Base-by-base conservation (phyloP, 2,113 vertebrate genomes). In the Apeltes quadracus region DNA sequence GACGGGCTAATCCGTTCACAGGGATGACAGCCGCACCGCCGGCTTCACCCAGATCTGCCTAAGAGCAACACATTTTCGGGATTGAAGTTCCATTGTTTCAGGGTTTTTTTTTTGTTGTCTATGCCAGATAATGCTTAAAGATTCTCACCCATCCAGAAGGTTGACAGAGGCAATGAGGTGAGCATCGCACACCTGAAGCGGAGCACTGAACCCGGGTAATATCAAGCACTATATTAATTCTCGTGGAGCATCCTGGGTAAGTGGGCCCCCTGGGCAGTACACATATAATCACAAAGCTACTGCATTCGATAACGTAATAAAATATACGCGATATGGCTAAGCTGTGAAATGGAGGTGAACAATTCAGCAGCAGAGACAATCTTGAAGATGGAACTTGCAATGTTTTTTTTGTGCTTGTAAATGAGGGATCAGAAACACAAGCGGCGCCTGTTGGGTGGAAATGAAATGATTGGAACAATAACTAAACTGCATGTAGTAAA, bases 1-100 rank as follows among this genome's bases (percentile, higher is more conserved):
- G 73, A 87, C 66, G 72, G 44, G 48, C 44, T 84, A 82, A 89
- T 89, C 76, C 72, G 62, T 91, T 89, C 87, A 82, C 70, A 58
- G 46, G 44, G 46, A 76, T 73, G 82, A 80, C 85, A 91, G 82
- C 61, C 76, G 61, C 78, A 75, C 76, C 74, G 48, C 54, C 48
- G n/a, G 9, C 81, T 81, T 85, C 34, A 78, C 79, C 72, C 34
- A 1, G 50, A 22, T 68, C 36, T n/a, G 58, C 15, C 20, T 3
- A 20, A 39, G 65, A 71, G 48, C 36, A 16, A 59, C 32, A 23
- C 5, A 38, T 73, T 61, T 36, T 7, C 11, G 2, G 62, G 18
- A 25, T 68, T 48, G 44, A 10, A 2, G 15, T 15, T 43, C 58
- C 11, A 4, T 4, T 57, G 34, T 67, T 39, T 51, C 5, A 18